Base-by-base conservation (phyloP, 2,797 vertebrate species). In the Yasuhikotakia modesta region DNA sequence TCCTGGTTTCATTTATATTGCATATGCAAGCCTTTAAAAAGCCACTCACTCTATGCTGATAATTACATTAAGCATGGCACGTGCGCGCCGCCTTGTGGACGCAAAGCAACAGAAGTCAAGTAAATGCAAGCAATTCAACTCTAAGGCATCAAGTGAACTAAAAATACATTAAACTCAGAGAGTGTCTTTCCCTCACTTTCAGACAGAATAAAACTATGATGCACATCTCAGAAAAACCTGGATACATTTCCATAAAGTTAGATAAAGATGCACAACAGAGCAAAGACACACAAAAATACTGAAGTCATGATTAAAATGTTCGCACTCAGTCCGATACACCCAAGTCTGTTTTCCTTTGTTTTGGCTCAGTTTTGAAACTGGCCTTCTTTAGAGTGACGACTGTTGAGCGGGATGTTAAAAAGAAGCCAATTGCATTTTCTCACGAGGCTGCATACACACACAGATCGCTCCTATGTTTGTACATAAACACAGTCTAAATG, bases 61-160 rank as follows among this genome's bases (percentile, higher is more conserved):
- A 78, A 70, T 79, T 71, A 81, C 82, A 78, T 78, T 80, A 84
- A 84, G 69, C 39, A 14, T 17, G 22, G 53, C 11, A 24, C 63
- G 50, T 43, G 17, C 50, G 61, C 80, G 78, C 74, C 57, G 39
- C 71, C 76, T 85, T 55, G 30, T 39, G 24, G 58, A 45, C 68
- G 73, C 75, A 77, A 87, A 81, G 89, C 86, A 85, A 86, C 86
- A 87, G 80, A 89, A 80, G 73, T 83, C 78, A 81, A 90, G 86
- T 88, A 87, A 90, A 91, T 88, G 87, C 90, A 91, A 90, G 88
- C 89, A 58, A 82, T 83, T 82, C 85, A 90, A 86, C 87, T 85
- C 90, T 90, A 93, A 94, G 92, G 93, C 93, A 92, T 90, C 91
- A 90, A 89, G 93, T 94, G 93, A 93, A 92, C 90, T 90, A 90